Conservation (phyloP, 2,888 invertebrate genomes). For the Carcina quercana region DNA sequence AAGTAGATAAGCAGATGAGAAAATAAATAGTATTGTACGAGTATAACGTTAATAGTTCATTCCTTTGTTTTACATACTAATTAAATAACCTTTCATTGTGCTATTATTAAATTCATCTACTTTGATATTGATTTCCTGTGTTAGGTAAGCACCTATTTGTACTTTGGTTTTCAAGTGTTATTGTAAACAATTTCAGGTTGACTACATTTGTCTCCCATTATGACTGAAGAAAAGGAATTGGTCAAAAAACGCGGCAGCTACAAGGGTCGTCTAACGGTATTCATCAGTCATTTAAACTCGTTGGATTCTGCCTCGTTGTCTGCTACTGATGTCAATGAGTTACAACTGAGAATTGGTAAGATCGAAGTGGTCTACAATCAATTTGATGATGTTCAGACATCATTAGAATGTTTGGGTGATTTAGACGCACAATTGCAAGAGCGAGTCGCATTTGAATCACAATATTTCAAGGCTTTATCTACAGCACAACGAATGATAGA, state of each 20-base stretch:
- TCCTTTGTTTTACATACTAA: too few species aligned
- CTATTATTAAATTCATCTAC: too few species aligned
- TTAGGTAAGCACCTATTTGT: too few species aligned
- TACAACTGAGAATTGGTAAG: slow-evolving; percentile 15
- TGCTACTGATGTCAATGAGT: slow-evolving; percentile 8
- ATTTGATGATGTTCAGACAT: slow-evolving; percentile 18
- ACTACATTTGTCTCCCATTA: too few species aligned
- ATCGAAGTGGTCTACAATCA: slow-evolving; percentile 13
- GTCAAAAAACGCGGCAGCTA: slow-evolving; percentile 2
- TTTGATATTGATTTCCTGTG: too few species aligned
- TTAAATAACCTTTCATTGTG: too few species aligned
- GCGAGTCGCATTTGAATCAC: not conserved
- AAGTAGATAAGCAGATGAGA: too few species aligned
- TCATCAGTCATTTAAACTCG: slow-evolving; percentile 8
- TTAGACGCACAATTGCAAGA: slow-evolving; percentile 2
- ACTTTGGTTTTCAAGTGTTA: too few species aligned
- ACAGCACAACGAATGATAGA: not conserved
- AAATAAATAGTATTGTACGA: too few species aligned
- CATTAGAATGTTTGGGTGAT: slow-evolving; percentile 15
- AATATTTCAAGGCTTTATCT: not conserved
- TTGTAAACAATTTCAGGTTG: too few species aligned
- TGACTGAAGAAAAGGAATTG: not conserved
- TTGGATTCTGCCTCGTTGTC: slow-evolving; percentile 4
- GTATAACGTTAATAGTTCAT: too few species aligned
- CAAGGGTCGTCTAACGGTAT: slow-evolving; percentile 10